Evolutionary conservation across 2,888 invertebrate species (phyloP), one percentile per base, ranked within the genome.

Genomic region (Adela reaumurella): DNA sequence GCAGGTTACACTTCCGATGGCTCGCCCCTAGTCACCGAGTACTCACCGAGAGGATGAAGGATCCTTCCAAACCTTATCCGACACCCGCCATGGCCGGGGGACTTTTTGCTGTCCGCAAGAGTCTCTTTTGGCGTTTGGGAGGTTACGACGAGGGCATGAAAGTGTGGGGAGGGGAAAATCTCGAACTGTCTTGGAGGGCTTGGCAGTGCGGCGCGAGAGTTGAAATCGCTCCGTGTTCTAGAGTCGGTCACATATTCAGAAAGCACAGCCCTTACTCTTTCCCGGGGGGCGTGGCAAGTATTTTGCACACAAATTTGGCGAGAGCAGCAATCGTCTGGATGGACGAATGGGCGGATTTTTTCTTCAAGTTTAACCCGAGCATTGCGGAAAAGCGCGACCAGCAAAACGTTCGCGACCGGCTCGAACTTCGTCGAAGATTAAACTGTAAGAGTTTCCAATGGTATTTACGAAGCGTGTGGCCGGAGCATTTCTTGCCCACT

Each of bases 111-210:
- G 94, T 96, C 53, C 86, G 92, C 56, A 86, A 85, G 57, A 83
- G 87, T 47, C 90, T 92, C 57, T 97, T 97, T 63, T 93, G 91
- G 74, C 86, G 93, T 54, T 71, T 94, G 16, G 97, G 96, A 0
- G 81, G 83, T 6, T 88, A 88, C 56, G 88, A 88, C 55, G 83
- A 86, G 58, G 79, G 82, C 14, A 87, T 87, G 87, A 84, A 88
- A 57, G 94, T 97, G 52, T 99, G 98, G 98, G 98, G 99, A 3
- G 98, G 96, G 0, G 98, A 99, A 70, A 99, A 99, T 70, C 81
- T 99, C 29, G 98, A 99, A 71, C 82, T 99, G 66, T 97, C 97
- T 0, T 97, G 98, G 71, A 84, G 97, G 55, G 92, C 94, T 1
- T 97, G 97, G 97, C 93, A 94, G 64, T 97, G 97, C 59, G 96